Base-by-base conservation (phyloP, 2,888 invertebrate genomes). In the Alloscopus bannaensis region DNA sequence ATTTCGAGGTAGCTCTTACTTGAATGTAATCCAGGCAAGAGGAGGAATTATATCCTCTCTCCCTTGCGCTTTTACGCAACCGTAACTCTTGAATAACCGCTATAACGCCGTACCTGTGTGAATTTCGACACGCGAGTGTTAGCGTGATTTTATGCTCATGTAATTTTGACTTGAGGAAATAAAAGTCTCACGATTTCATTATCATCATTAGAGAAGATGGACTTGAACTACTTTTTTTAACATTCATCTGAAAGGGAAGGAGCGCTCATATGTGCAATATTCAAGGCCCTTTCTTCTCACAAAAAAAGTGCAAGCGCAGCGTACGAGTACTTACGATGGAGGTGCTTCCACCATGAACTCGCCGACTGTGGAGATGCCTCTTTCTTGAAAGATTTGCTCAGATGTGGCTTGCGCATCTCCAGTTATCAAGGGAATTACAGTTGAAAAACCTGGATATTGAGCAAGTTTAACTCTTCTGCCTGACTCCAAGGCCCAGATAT, bases 311-410 rank as follows among this genome's bases (percentile, higher is more conserved):
- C 8, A 55, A 57, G 24, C 40, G 40, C 40, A 60, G 36, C 13
- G 36, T 36, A 36, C 36, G 6, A 50, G 22, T 3, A 75, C 75
- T 66, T 66, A 75, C 75, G 66, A 59, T 47, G 75, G 66, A 0
- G 83, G 83, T 24, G 83, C 83, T 52, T 83, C 75, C 2, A 83
- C 78, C 16, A 70, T 22, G 57, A 83, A 78, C 36, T 83, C 83
- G 36, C 83, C 83, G n/a, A 83, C 76, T 2, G 83, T 83, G 20
- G 83, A 83, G 45, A 83, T 81, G 8, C 81, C 79, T 31, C 83
- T 65, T 69, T 83, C 83, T 50, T 81, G 73, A 81, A 83, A 83
- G 6, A 83, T 83, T 64, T 81, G 81, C 16, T 83, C 77, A 6
- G 81, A 81, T 3, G 83, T 71, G 11, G 81, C 83, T 28, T 69